Percentiles rank a stretch among this genome's conserved stretches.
Conservation (phyloP, 1,140 invertebrate species). For the Calliphora vicina region DNA sequence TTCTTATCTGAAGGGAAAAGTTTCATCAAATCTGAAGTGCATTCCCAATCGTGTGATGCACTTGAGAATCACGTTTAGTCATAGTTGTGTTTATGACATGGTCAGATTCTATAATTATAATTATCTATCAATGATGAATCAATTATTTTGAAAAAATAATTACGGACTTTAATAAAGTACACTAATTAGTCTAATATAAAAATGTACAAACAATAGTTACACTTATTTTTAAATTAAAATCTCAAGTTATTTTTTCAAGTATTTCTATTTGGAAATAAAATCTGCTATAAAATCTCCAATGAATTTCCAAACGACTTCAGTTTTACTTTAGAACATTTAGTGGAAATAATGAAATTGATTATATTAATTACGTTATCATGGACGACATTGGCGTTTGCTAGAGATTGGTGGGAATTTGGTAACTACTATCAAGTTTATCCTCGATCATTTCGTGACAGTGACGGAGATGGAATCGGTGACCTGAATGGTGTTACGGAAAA, state of each 20-base stretch:
- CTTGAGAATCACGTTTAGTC: too few relatives aligned
- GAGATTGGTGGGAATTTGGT: slow-evolving; percentile 75
- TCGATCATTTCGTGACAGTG: slow-evolving; percentile 76
- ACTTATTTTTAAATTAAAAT: background rate
- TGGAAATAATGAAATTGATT: background rate
- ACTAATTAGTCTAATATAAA: too few relatives aligned
- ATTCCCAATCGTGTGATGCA: too few relatives aligned
- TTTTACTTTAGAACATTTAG: background rate
- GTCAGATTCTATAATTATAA: too few relatives aligned
- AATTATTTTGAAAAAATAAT: too few relatives aligned
- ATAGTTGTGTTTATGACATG: too few relatives aligned
- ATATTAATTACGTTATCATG: background rate
- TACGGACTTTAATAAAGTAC: too few relatives aligned
- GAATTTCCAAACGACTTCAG: background rate
- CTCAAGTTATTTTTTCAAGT: background rate
- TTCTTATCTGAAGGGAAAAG: too few relatives aligned
- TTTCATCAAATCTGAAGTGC: too few relatives aligned
- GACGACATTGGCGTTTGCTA: background rate
- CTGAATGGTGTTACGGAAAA: slow-evolving; percentile 62
- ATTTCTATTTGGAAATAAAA: background rate
- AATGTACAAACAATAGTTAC: background rate
- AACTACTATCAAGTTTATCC: slow-evolving; percentile 79
- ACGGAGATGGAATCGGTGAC: slow-evolving; percentile 66
- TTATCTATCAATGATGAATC: too few relatives aligned
- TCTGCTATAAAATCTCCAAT: background rate